These are phyloP conservation scores for Rhabdomys pumilio DNA, from an alignment of 2,797 vertebrate genomes.

Conservation along the genomic window DNA sequence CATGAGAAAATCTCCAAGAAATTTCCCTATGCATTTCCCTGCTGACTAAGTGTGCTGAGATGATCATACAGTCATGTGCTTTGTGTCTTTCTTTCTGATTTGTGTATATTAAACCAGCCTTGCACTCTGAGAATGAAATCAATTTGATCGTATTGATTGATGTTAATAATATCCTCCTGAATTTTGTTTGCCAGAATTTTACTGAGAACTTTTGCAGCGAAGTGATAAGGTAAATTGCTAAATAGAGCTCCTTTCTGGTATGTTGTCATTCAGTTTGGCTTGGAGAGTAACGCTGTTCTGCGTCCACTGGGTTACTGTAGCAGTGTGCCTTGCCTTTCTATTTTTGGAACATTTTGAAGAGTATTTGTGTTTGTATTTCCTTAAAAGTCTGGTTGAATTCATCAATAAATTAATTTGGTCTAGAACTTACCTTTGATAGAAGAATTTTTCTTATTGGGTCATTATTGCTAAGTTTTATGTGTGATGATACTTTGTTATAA, in stretches of 20 bases:
- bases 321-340: not conserved
- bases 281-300: not conserved
- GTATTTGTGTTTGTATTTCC: not conserved
- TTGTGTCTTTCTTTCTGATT: not conserved
- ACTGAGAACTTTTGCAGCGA: not conserved
- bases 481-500: not conserved
- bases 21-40: not conserved
- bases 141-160: not conserved
- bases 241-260: not conserved
- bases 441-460: not conserved
- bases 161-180: no score
- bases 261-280: not conserved
- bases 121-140: not conserved
- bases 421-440: not conserved
- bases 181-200: not conserved
- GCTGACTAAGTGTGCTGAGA: not conserved
- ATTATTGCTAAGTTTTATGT: not conserved
- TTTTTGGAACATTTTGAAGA: not conserved
- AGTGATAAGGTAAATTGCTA: not conserved
- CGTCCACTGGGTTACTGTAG: no score
- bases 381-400: not conserved
- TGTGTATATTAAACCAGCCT: not conserved
- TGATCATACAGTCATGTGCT: not conserved
- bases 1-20: not conserved
- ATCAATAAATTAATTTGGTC: not conserved